These are phyloP conservation scores for Neoitamus cyanurus DNA, from an alignment of 2,888 invertebrate genomes.

Conservation along the genomic window DNA sequence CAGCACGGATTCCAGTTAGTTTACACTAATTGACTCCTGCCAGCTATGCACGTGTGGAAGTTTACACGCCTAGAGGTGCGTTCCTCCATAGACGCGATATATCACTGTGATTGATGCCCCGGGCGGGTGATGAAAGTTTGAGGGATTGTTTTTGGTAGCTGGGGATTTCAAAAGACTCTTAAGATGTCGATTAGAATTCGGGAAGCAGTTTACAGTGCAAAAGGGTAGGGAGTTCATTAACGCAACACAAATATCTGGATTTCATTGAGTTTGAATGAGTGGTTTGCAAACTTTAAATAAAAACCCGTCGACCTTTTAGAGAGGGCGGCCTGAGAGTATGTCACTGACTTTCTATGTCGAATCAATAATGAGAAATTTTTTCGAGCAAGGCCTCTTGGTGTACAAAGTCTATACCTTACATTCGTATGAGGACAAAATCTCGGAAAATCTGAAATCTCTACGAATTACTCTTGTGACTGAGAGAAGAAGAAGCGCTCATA, in stretches of 20 bases:
- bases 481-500: neutral
- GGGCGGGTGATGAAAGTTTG: neutral
- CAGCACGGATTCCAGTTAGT: conserved; percentile 23
- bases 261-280: neutral
- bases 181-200: neutral
- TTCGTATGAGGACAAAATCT: neutral
- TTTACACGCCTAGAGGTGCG: conserved; percentile 44
- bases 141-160: conserved; percentile 24
- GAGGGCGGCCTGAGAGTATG: neutral
- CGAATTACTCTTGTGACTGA: neutral
- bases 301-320: too few relatives aligned
- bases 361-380: neutral
- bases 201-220: neutral
- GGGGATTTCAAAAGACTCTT: neutral
- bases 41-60: conserved; percentile 48
- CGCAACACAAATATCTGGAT: neutral
- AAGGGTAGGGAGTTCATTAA: neutral
- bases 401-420: too few relatives aligned
- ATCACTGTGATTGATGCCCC: conserved; percentile 31
- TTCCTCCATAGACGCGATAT: conserved; percentile 7
- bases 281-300: neutral
- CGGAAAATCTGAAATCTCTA: neutral
- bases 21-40: conserved; percentile 50
- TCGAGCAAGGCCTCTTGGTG: neutral
- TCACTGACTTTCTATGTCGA: neutral